Conservation (phyloP, 2,797 vertebrate genomes). For the Vespertilio murinus region DNA sequence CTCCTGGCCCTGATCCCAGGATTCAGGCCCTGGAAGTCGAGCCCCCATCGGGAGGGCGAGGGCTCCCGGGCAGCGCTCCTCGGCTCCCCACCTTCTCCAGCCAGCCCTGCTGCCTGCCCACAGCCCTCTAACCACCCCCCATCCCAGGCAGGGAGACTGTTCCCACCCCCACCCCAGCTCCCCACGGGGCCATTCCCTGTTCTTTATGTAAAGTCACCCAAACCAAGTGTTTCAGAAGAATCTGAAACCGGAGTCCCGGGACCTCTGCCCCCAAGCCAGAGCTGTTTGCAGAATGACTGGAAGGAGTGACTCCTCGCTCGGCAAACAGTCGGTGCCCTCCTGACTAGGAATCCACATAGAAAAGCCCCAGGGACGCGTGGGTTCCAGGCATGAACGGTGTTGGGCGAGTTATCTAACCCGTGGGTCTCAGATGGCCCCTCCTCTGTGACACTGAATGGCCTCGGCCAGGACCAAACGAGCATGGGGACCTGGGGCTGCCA, state of each 20-base stretch:
- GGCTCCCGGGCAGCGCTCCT: neutral
- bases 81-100: neutral
- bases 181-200: neutral
- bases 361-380: neutral
- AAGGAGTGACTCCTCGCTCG: neutral
- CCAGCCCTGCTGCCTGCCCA: neutral
- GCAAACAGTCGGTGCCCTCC: neutral
- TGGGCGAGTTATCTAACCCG: neutral
- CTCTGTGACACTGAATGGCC: neutral
- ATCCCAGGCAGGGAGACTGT: neutral
- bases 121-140: neutral
- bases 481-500: neutral
- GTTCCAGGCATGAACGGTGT: neutral
- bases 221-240: neutral
- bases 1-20: neutral
- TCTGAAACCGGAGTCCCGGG: neutral
- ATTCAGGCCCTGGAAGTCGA: neutral
- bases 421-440: neutral
- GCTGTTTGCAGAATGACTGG: neutral
- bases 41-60: fast-evolving
- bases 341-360: neutral
- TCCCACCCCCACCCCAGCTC: neutral
- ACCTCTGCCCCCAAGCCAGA: neutral
- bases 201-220: neutral
- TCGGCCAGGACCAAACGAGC: neutral